Conservation (phyloP, 2,113 vertebrate species). For the Brachionichthys hirsutus region DNA sequence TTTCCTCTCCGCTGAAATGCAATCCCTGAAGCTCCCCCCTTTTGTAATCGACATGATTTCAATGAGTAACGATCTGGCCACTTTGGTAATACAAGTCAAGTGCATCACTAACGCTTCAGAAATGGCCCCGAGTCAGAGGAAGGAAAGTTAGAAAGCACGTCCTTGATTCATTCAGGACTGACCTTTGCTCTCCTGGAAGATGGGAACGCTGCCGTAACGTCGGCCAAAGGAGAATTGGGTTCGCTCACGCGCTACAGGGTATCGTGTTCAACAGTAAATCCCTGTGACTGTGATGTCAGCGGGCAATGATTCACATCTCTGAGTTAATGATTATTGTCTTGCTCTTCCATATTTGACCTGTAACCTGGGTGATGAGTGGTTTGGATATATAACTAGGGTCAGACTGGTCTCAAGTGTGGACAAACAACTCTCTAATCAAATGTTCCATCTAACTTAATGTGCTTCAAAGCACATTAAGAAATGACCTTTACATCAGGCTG, state of each 20-base stretch:
- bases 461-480: slow-evolving; percentile 4
- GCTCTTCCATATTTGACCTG: slow-evolving; percentile 30
- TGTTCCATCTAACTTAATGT: not conserved
- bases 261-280: slow-evolving; percentile 46
- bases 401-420: not conserved
- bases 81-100: slow-evolving; percentile 53
- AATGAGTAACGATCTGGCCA: slow-evolving; percentile 64
- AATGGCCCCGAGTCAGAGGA: slow-evolving; percentile 41
- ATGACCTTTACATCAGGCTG: not conserved
- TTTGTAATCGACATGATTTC: slow-evolving; percentile 61
- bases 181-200: slow-evolving; percentile 31
- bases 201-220: slow-evolving; percentile 33
- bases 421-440: not conserved
- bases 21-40: slow-evolving; percentile 46
- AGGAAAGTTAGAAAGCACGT: slow-evolving; percentile 25
- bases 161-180: slow-evolving; percentile 28
- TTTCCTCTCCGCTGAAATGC: slow-evolving; percentile 55
- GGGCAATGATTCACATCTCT: slow-evolving; percentile 67
- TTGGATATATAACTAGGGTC: slow-evolving; percentile 54
- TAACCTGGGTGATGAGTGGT: slow-evolving; percentile 49
- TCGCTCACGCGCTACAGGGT: slow-evolving; percentile 53
- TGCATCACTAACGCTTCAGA: slow-evolving; percentile 63
- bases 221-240: slow-evolving; percentile 29
- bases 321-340: slow-evolving; percentile 66
- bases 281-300: slow-evolving; percentile 54